These are phyloP conservation scores for Pinna nobilis DNA, from an alignment of 1,140 invertebrate species.

Conservation along the genomic window DNA sequence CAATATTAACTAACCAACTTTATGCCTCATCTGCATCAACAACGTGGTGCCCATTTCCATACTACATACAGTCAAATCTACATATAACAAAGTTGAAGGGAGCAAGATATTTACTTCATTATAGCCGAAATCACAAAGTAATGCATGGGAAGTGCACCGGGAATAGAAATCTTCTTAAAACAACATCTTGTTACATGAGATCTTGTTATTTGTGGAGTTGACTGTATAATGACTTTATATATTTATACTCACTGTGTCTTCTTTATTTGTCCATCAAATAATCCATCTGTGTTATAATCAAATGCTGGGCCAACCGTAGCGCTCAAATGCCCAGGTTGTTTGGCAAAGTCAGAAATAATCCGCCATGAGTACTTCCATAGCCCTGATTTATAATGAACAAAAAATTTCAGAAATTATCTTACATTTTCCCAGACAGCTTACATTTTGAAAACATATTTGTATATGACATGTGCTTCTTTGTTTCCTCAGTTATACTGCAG, in stretches of 20 bases:
- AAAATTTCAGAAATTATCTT: not conserved
- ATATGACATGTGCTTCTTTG: too few species aligned
- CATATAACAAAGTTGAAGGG: too few species aligned
- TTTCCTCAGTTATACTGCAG: too few species aligned
- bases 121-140: too few species aligned
- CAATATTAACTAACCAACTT: too few species aligned
- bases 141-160: too few species aligned
- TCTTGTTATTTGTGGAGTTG: not conserved
- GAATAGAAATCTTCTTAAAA: too few species aligned
- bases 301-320: slow-evolving; percentile 56
- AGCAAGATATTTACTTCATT: too few species aligned
- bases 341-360: slow-evolving; percentile 40
- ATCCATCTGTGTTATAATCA: slow-evolving; percentile 57
- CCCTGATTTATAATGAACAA: slow-evolving; percentile 37
- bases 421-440: not conserved
- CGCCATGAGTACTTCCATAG: slow-evolving; percentile 53
- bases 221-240: not conserved
- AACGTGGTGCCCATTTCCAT: too few species aligned
- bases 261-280: slow-evolving; percentile 38
- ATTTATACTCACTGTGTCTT: slow-evolving; percentile 35
- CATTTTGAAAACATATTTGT: not conserved
- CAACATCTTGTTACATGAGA: too few species aligned
- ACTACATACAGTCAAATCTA: too few species aligned
- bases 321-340: slow-evolving; percentile 30
- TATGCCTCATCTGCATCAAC: too few species aligned